Base-by-base conservation (phyloP, 2,797 vertebrate genomes). In the Masticophis lateralis region DNA sequence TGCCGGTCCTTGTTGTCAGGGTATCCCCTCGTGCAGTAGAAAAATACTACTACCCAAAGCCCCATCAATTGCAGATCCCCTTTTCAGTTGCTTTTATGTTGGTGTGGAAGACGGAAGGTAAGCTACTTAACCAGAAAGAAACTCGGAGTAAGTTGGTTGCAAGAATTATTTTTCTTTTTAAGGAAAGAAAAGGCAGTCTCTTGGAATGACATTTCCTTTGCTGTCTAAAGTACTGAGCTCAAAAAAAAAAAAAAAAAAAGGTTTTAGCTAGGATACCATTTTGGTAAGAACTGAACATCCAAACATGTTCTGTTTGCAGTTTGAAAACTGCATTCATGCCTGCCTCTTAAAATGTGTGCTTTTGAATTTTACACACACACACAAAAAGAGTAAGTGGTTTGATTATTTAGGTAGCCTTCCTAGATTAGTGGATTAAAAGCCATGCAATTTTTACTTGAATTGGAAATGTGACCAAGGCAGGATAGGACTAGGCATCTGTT, bases 381-480 rank as follows among this genome's bases (percentile, higher is more conserved):
- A 51, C 37, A 51, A 51, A 51, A 53, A 94, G 95, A 92, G 90
- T 92, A 89, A 87, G 86, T 92, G 93, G 89, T 94, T 92, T 56
- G 88, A 92, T 60, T 97, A 96, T 96, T 94, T 97, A 95, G 95
- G 92, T 90, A 95, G 89, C n/a, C 12, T 94, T 94, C 93, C 92
- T 93, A 92, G 96, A 92, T 93, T 96, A 94, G 93, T 93, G 96
- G 95, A 96, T 96, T 91, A 96, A 96, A 95, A 97, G 95, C 96
- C 97, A 94, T 95, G 96, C 96, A 94, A 92, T 94, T 66, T 86
- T 94, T 97, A 97, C 96, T 96, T 97, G 97, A 97, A 94, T 95
- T 93, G 97, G 94, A 95, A 97, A 94, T 95, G 96, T 94, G 95
- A 95, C 95, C 93, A 91, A 94, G 87, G 90, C 94, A 92, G 92